These are phyloP conservation scores for Takifugu ocellatus DNA, from an alignment of 2,797 vertebrate genomes.

Conservation along the genomic window DNA sequence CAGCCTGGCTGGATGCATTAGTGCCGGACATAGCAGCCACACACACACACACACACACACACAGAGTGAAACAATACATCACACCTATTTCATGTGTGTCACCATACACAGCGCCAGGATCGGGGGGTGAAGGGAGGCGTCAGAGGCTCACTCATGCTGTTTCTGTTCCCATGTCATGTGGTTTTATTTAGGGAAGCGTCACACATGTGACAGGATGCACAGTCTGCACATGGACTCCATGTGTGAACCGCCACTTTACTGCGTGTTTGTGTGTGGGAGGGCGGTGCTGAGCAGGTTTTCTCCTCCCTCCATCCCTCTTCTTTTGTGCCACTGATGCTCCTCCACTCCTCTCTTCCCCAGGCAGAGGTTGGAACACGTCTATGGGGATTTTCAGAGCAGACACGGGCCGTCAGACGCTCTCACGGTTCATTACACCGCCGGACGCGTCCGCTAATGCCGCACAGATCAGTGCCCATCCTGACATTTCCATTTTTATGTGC, in stretches of 20 bases:
- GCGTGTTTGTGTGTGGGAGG: conserved; percentile 14
- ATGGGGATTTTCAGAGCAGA: conserved; percentile 8
- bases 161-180: conserved; percentile 37
- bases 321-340: neutral
- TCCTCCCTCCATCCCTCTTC: neutral
- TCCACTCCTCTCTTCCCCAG: neutral
- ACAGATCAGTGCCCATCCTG: neutral
- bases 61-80: conserved; percentile 39
- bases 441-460: conserved; percentile 7
- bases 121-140: conserved; percentile 34
- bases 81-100: conserved; percentile 25
- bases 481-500: conserved; percentile 3
- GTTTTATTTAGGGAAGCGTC: conserved; percentile 1
- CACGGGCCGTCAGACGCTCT: conserved; percentile 11
- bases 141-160: conserved; percentile 29
- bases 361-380: conserved; percentile 18
- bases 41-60: conserved; percentile 27
- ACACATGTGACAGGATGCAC: conserved; percentile 1
- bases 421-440: conserved; percentile 44
- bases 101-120: conserved; percentile 20
- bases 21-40: conserved; percentile 35
- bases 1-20: conserved; percentile 65
- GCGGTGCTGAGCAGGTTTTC: conserved; percentile 9
- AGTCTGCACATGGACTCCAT: conserved; percentile 3
- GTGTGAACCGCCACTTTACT: neutral